Percentiles rank a stretch among this genome's conserved stretches.
Conservation (phyloP, 2,797 vertebrate species). For the Galaxias olidus region DNA sequence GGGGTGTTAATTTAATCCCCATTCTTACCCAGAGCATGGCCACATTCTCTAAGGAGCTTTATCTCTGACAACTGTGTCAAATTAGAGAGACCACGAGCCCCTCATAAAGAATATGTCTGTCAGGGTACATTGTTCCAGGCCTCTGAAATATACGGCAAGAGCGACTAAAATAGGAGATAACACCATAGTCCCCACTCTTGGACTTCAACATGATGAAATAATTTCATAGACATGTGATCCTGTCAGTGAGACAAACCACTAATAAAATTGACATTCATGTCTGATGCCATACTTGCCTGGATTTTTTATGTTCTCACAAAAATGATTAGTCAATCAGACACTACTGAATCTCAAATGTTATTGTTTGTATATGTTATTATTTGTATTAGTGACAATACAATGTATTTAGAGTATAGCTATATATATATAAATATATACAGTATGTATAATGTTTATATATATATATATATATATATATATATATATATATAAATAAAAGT, state of each 20-base stretch:
- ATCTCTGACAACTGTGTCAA: slow-evolving; percentile 83
- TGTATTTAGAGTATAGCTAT: too few relatives aligned
- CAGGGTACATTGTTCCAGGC: slow-evolving; percentile 77
- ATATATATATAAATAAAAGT: too few relatives aligned
- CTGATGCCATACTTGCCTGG: slow-evolving; percentile 22
- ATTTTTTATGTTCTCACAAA: too few relatives aligned
- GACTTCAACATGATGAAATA: slow-evolving; percentile 76
- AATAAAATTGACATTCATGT: slow-evolving; percentile 67
- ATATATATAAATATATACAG: too few relatives aligned
- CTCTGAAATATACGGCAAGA: slow-evolving; percentile 73
- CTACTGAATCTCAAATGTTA: too few relatives aligned
- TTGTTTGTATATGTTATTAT: too few relatives aligned
- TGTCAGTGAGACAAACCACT: slow-evolving; percentile 68
- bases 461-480: too few relatives aligned
- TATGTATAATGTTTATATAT: too few relatives aligned
- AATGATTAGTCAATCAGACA: too few relatives aligned
- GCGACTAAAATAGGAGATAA: slow-evolving; percentile 79
- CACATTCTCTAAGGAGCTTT: slow-evolving; percentile 80
- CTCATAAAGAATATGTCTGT: slow-evolving; percentile 82
- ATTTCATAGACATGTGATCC: slow-evolving; percentile 74
- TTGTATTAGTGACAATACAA: too few relatives aligned
- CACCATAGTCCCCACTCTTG: slow-evolving; percentile 67
- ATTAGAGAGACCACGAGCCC: slow-evolving; percentile 79
- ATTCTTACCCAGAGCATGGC: slow-evolving; percentile 81
- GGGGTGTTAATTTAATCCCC: slow-evolving; percentile 81